Percentiles rank a stretch among this genome's conserved stretches.
Evolutionary conservation across 1,140 invertebrate species (phyloP).

Genomic region (silkworm (Bombyx mori)): ASM3026992v2 NC_085120.1:6482001-6482500

Average conservation of each 20-base stretch:
- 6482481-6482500: too few relatives aligned
- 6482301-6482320: slow-evolving; percentile 83
- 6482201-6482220: slow-evolving; percentile 80
- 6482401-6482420: slow-evolving; percentile 87
- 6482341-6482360: slow-evolving; percentile 81
- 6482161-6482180: too few relatives aligned
- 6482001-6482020: too few relatives aligned
- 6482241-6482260: slow-evolving; percentile 65
- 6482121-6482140: too few relatives aligned
- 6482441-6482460: slow-evolving; percentile 52
- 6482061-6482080: too few relatives aligned
- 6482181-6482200: background rate
- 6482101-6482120: too few relatives aligned
- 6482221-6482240: slow-evolving; percentile 81
- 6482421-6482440: slow-evolving; percentile 76
- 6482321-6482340: slow-evolving; percentile 81
- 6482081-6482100: too few relatives aligned
- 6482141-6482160: too few relatives aligned
- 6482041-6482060: too few relatives aligned
- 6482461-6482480: too few relatives aligned
- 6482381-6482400: slow-evolving; percentile 87
- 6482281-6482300: slow-evolving; percentile 94
- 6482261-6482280: slow-evolving; percentile 96
- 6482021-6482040: too few relatives aligned
- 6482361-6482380: slow-evolving; percentile 78